Conservation (phyloP, 2,797 vertebrate genomes). For the Atherinosoma microstoma region DNA sequence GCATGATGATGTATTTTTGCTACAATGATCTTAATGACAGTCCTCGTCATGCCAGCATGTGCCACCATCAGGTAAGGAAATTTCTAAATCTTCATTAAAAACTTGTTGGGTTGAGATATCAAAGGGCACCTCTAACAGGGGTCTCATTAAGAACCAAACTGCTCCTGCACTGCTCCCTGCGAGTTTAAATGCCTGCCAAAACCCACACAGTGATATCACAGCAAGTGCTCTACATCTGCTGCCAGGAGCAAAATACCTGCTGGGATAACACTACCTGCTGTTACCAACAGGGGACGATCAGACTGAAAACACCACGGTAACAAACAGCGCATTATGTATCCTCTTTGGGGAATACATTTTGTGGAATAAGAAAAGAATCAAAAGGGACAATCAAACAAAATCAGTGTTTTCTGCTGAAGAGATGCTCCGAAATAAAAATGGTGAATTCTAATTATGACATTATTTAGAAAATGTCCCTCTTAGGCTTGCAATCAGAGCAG, state of each 20-base stretch:
- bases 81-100: slow-evolving; percentile 1
- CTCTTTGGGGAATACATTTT: neutral
- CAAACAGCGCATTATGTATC: neutral
- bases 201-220: neutral
- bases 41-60: neutral
- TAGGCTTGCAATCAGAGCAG: neutral
- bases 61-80: neutral
- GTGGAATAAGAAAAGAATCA: neutral
- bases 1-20: neutral
- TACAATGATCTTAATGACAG: neutral
- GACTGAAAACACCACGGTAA: neutral
- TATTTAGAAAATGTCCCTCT: neutral
- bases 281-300: neutral
- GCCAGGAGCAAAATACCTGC: slow-evolving; percentile 1
- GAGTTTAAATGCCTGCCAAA: neutral
- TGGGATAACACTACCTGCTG: neutral
- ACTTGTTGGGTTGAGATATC: neutral
- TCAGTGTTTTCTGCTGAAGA: neutral
- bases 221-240: neutral
- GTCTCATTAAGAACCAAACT: neutral
- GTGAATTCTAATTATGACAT: neutral
- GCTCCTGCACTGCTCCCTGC: neutral
- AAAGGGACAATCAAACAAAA: neutral
- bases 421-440: neutral
- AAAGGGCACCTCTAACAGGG: neutral